Evolutionary conservation across 1,140 invertebrate genomes (phyloP).

Genomic region (Halotydeus destructor): DNA sequence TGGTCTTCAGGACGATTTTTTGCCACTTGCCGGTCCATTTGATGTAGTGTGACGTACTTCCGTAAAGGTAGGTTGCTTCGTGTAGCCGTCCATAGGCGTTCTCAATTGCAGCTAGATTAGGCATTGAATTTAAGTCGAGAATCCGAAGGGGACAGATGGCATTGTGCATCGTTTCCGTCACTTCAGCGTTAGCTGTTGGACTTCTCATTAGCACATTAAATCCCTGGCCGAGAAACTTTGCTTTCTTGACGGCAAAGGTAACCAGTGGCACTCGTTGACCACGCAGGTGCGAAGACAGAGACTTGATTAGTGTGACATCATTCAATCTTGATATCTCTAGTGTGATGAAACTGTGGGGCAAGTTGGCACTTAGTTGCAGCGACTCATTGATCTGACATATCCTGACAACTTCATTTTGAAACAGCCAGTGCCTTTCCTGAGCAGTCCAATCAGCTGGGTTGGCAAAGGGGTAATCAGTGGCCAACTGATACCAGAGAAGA

Average conservation of each 20-base stretch:
- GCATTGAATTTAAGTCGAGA: constrained; percentile 1
- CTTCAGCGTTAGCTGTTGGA: constrained; percentile 2
- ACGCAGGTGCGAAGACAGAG: not conserved
- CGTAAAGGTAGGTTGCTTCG: constrained; percentile 1
- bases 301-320: constrained; percentile 8
- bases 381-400: constrained; percentile 13
- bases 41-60: constrained; percentile 3
- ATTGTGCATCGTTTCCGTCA: not conserved
- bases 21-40: constrained; percentile 12
- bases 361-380: constrained; percentile 5
- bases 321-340: constrained; percentile 4
- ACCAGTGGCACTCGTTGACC: constrained; percentile 13
- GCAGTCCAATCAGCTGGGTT: constrained; percentile 10
- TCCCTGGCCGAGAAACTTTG: not conserved
- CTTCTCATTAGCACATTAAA: constrained; percentile 8
- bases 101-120: constrained; percentile 1
- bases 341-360: constrained; percentile 10
- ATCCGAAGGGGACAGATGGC: constrained; percentile 9
- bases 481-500: constrained; percentile 3
- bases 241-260: constrained; percentile 2
- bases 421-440: constrained; percentile 8
- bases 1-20: not conserved
- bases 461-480: not conserved
- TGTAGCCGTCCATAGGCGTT: constrained; percentile 7
- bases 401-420: not conserved